These are phyloP conservation scores for Sepioteuthis lessoniana DNA, from an alignment of 2,888 invertebrate genomes.

Conservation along the genomic window DNA sequence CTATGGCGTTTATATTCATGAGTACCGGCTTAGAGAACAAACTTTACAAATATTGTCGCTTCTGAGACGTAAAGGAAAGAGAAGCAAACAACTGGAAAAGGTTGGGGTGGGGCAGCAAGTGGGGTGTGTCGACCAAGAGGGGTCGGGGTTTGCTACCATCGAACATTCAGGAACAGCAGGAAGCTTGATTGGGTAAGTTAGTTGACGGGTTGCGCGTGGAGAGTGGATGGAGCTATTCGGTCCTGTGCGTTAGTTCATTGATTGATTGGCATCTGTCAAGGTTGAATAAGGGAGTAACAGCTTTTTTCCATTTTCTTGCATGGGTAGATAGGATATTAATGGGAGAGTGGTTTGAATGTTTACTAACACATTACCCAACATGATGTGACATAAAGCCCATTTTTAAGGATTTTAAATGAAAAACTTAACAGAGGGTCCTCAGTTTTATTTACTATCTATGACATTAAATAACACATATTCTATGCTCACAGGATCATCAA, in stretches of 20 bases:
- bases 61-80: neutral
- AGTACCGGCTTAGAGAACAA: conserved; percentile 33
- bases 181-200: neutral
- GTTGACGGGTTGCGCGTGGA: neutral
- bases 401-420: too few species aligned
- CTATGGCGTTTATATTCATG: neutral
- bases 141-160: neutral
- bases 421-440: too few species aligned
- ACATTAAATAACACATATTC: too few species aligned
- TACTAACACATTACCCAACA: too few species aligned
- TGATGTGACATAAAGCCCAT: too few species aligned
- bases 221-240: neutral
- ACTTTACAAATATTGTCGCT: conserved; percentile 5
- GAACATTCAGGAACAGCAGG: neutral
- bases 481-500: too few species aligned
- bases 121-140: too few species aligned
- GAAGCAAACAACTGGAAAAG: neutral
- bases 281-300: neutral
- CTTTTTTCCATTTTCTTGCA: neutral
- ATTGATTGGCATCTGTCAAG: neutral
- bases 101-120: neutral
- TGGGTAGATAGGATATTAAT: too few species aligned
- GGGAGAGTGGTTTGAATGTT: too few species aligned
- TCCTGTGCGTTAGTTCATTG: neutral
- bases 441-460: too few species aligned